Percentiles rank a stretch among this genome's conserved stretches.
These are phyloP conservation scores for Peromyscus leucopus DNA, from an alignment of 2,113 vertebrate genomes.

Conservation along the genomic window DNA sequence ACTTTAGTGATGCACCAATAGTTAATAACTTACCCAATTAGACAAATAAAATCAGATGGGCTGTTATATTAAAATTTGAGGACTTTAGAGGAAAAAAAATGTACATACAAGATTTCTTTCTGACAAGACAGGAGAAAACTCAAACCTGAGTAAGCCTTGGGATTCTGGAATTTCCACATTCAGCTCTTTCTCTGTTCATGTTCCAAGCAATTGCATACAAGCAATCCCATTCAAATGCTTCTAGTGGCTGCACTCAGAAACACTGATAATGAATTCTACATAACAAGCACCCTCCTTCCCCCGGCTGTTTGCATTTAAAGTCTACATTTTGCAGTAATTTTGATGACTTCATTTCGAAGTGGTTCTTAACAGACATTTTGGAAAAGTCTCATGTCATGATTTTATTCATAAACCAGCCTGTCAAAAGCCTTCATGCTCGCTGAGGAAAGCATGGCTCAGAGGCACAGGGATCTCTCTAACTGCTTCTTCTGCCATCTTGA, in stretches of 20 bases:
- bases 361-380: constrained; percentile 79
- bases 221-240: constrained; percentile 66
- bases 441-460: not conserved
- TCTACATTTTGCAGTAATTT: constrained; percentile 78
- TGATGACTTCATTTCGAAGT: constrained; percentile 81
- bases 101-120: not conserved
- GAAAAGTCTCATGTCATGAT: constrained; percentile 76
- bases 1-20: not conserved
- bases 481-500: not conserved
- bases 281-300: constrained; percentile 62
- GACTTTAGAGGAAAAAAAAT: not conserved
- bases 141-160: not conserved
- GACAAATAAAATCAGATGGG: not conserved
- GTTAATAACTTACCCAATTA: not conserved
- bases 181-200: constrained; percentile 59
- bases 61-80: constrained; percentile 26
- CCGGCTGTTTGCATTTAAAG: constrained; percentile 77
- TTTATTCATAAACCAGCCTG: constrained; percentile 80
- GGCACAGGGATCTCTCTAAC: not conserved
- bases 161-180: constrained; percentile 62
- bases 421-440: constrained; percentile 20
- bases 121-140: constrained; percentile 1
- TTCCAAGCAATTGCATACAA: constrained; percentile 66
- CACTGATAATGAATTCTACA: constrained; percentile 75
- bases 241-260: constrained; percentile 57